Evolutionary conservation across 2,797 vertebrate genomes (phyloP).

Genomic region (Gadopsis bispinosus): DNA sequence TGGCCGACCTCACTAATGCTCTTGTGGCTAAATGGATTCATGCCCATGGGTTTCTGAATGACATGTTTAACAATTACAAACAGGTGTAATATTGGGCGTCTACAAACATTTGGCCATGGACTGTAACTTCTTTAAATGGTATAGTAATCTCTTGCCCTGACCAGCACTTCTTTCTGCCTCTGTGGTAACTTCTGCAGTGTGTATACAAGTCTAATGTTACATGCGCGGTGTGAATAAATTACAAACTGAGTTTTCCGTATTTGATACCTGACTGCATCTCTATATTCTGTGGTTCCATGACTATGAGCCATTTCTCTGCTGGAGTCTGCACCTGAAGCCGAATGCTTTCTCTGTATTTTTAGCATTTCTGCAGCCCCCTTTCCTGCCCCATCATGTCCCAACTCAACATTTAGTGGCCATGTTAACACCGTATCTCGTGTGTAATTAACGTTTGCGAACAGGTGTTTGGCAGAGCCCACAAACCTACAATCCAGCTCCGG

Average conservation of each 20-base stretch:
- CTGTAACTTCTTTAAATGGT: neutral
- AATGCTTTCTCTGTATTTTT: neutral
- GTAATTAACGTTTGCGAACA: conserved; percentile 83
- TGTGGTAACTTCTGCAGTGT: neutral
- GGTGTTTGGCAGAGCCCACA: conserved; percentile 79
- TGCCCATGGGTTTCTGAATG: neutral
- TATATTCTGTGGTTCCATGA: neutral
- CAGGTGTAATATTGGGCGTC: neutral
- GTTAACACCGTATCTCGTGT: conserved; percentile 71
- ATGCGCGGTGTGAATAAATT: neutral
- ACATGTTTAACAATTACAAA: neutral
- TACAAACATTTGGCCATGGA: neutral
- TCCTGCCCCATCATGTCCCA: conserved; percentile 58
- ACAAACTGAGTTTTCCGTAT: neutral
- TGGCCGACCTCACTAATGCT: neutral
- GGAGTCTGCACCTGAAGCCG: neutral
- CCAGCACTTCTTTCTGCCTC: neutral
- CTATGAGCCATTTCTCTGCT: neutral
- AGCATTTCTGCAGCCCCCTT: conserved; percentile 18
- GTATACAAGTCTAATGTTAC: neutral
- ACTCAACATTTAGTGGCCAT: conserved; percentile 44
- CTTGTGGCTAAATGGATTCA: neutral
- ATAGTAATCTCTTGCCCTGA: neutral
- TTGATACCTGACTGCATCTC: neutral
- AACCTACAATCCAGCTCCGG: conserved; percentile 80